Base-by-base conservation (phyloP, 2,113 vertebrate species). In the Osmerus mordax region DNA sequence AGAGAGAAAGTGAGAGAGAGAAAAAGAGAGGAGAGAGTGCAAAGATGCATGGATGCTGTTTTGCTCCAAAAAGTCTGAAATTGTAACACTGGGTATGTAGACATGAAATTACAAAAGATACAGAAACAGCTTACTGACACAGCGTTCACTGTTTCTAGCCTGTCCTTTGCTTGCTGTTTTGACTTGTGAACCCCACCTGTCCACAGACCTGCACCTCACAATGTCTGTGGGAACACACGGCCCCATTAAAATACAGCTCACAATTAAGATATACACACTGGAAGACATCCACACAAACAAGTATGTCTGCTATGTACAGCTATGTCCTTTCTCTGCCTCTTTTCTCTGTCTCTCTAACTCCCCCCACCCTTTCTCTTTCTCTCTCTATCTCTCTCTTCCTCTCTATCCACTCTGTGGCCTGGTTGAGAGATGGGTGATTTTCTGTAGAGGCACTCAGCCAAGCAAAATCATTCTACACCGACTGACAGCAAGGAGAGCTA, bases 381-480 rank as follows among this genome's bases (percentile, higher is more conserved):
- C 52, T 16, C 25, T 18, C 54, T 13, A 16, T 56, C 51, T 25
- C 21, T 41, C 12, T 63, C 11, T 66, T 72, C 71, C 36, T 21
- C 36, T 28, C 25, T 36, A 73, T 84, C 71, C 75, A 74, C 79
- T 79, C 74, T 21, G 64, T 16, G 85, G 71, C 60, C 69, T 6
- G 73, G 68, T 76, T 78, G 78, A 86, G 81, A 61, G 72, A 84
- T 82, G 78, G 78, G 29, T 18, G 73, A 86, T 87, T 83, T 87
- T 83, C 74, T 87, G 75, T 71, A 81, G 78, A 86, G 72, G 78
- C 85, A 82, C 85, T 91, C 81, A 89, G 80, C 79, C 36, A 67
- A 80, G 83, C 74, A 77, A 87, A 90, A 87, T 84, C 79, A 87
- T 88, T 87, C 80, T 83, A 81, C 80, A 76, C 74, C 70, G 67